These are phyloP conservation scores for Osmerus mordax DNA, from an alignment of 2,113 vertebrate species.

Conservation along the genomic window DNA sequence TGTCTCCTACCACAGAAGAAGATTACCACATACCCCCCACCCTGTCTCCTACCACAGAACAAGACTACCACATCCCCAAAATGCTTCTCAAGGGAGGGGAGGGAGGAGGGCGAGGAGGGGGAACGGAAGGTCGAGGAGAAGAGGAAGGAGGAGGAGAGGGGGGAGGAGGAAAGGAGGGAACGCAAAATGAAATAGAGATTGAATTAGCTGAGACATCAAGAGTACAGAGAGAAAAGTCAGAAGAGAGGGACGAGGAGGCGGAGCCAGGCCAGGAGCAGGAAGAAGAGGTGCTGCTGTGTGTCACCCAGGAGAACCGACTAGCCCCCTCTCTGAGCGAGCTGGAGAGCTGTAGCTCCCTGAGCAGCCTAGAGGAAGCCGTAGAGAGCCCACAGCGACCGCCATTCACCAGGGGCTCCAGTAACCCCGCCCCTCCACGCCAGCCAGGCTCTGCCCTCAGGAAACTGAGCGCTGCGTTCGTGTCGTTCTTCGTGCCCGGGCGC, in stretches of 20 bases:
- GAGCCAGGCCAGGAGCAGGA: conserved; percentile 29
- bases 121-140: conserved; percentile 18
- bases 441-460: conserved; percentile 60
- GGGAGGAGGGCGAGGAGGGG: not conserved
- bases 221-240: not conserved
- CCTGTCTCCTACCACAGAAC: conserved; percentile 41
- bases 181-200: not conserved
- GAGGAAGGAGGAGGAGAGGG: conserved; percentile 13
- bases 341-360: conserved; percentile 71
- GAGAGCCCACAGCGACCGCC: conserved; percentile 44
- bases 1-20: conserved; percentile 40
- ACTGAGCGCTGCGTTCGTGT: conserved; percentile 70
- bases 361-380: conserved; percentile 67
- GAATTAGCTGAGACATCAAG: no score
- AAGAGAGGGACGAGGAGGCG: not conserved
- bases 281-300: conserved; percentile 20
- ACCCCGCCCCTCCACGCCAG: conserved; percentile 6
- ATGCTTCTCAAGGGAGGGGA: not conserved
- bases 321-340: conserved; percentile 63
- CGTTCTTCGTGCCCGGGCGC: conserved; percentile 69
- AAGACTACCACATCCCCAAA: conserved; percentile 43
- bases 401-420: conserved; percentile 38
- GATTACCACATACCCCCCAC: not conserved
- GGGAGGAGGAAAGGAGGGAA: not conserved
- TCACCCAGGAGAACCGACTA: conserved; percentile 48